A percentile compares a stretch with the other conserved stretches of the same genome.
Evolutionary conservation across 2,113 vertebrate species (phyloP).

Genomic region (Sinocyclocheilus anophthalmus): DNA sequence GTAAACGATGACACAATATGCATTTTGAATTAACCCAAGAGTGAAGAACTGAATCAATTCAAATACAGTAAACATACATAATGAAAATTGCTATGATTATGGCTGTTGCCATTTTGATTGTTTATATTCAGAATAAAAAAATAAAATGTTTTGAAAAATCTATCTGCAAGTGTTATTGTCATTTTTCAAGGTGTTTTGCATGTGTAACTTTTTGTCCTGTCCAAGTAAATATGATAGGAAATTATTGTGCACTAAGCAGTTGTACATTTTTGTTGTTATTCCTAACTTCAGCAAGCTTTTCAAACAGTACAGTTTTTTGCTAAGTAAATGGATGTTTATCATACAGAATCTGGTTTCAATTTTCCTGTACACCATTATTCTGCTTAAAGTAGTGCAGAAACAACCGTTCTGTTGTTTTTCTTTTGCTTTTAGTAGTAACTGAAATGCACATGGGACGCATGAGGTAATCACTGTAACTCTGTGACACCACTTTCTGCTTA

Average conservation of each 20-base stretch:
- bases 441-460: not conserved
- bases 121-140: not conserved
- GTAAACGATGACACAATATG: no score
- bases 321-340: no score
- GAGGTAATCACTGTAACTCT: not conserved
- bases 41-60: not conserved
- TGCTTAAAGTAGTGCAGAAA: not conserved
- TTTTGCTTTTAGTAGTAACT: not conserved
- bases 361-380: not conserved
- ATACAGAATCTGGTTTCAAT: not conserved
- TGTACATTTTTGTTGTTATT: not conserved
- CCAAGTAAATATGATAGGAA: not conserved
- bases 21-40: not conserved
- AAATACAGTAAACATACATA: not conserved
- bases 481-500: not conserved
- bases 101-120: no score
- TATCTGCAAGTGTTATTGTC: no score
- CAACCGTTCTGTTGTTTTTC: not conserved
- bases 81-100: not conserved
- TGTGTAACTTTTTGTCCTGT: not conserved
- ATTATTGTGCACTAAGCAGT: not conserved
- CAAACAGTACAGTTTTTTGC: not conserved
- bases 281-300: not conserved
- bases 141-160: not conserved
- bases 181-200: not conserved